Evolutionary conservation across 2,113 vertebrate genomes (phyloP).

Genomic region (Rhabdomys dilectus): DNA sequence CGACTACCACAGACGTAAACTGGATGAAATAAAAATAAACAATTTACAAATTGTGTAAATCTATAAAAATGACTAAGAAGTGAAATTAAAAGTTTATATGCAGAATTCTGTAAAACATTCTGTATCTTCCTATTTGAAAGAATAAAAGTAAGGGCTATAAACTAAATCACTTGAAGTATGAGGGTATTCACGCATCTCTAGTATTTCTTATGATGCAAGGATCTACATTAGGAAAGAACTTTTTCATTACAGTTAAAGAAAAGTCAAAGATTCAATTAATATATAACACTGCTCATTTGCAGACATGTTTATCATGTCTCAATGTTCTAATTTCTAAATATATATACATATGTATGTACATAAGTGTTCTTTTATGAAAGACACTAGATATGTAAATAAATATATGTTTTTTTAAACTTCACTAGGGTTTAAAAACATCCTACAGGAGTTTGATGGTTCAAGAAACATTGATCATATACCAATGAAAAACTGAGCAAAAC

Average conservation of each 20-base stretch:
- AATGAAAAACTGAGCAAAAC: constrained; percentile 48
- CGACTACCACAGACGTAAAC: not conserved
- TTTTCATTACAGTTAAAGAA: constrained; percentile 46
- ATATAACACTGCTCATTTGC: not conserved
- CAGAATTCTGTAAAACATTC: not conserved
- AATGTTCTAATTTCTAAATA: constrained; percentile 38
- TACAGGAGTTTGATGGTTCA: not conserved
- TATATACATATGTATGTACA: not conserved
- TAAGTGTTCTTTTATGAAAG: not conserved
- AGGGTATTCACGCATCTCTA: not conserved
- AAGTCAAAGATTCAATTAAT: constrained; percentile 34
- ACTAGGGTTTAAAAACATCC: constrained; percentile 33
- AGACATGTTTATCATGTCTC: not conserved
- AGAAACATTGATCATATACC: not conserved
- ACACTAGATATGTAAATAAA: not conserved
- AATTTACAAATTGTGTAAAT: constrained; percentile 29
- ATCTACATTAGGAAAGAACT: constrained; percentile 33
- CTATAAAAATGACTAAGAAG: not conserved
- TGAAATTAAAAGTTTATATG: constrained; percentile 33
- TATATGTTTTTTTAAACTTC: not conserved
- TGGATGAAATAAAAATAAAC: constrained; percentile 49
- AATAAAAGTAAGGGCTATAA: constrained; percentile 24
- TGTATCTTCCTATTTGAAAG: constrained; percentile 48
- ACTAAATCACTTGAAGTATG: constrained; percentile 35
- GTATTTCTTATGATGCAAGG: constrained; percentile 39